Percentiles rank a stretch among this genome's conserved stretches.
These are phyloP conservation scores for Champsocephalus esox DNA, from an alignment of 2,797 vertebrate genomes.

Conservation along the genomic window DNA sequence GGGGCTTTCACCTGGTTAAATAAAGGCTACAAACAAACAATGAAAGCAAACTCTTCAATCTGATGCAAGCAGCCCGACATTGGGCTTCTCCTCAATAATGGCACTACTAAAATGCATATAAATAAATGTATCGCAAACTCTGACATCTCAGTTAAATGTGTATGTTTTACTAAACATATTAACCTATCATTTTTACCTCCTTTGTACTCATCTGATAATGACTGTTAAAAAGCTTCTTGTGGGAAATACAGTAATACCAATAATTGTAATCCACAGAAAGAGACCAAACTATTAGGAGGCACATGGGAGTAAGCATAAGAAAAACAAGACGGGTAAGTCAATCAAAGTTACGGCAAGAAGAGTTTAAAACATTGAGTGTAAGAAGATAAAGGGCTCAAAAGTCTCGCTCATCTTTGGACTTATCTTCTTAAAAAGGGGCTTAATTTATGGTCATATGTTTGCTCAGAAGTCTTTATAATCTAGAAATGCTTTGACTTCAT, in stretches of 20 bases:
- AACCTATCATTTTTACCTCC: not conserved
- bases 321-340: not conserved
- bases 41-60: slow-evolving; percentile 22
- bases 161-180: not conserved
- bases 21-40: too few relatives aligned
- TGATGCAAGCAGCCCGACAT: slow-evolving; percentile 7
- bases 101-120: not conserved
- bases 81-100: slow-evolving; percentile 6
- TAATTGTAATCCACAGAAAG: not conserved
- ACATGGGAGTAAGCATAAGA: not conserved
- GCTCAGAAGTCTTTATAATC: not conserved
- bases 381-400: not conserved
- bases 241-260: not conserved
- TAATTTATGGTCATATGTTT: not conserved
- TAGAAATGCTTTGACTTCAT: not conserved
- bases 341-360: not conserved
- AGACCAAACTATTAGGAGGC: not conserved
- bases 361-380: not conserved
- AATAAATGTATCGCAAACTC: not conserved
- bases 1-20: too few relatives aligned
- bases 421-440: not conserved
- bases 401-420: too few relatives aligned
- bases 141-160: not conserved
- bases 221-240: not conserved
- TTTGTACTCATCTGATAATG: not conserved